Evolutionary conservation across 2,113 vertebrate genomes (phyloP).

Genomic region (Chionomys nivalis): DNA sequence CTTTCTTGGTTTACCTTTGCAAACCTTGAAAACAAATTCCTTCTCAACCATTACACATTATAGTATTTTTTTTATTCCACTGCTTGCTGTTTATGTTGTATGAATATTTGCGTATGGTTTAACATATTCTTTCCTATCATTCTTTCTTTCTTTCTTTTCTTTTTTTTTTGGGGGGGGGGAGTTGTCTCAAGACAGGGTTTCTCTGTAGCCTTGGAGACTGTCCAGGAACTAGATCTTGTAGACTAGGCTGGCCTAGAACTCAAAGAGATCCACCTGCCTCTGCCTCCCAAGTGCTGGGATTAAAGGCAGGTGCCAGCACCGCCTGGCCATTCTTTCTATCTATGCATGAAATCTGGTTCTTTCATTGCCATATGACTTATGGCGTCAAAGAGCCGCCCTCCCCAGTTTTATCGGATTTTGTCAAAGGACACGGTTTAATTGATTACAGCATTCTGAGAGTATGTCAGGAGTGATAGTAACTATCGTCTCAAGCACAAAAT

Average conservation of each 20-base stretch:
- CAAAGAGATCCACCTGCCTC: no score
- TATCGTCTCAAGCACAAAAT: not conserved
- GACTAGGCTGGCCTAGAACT: no score
- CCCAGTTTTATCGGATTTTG: not conserved
- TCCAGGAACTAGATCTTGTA: no score
- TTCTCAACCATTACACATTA: not conserved
- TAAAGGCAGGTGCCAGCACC: no score
- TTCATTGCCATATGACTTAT: not conserved
- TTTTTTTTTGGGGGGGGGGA: no score
- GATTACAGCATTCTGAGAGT: not conserved
- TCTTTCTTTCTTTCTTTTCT: no score
- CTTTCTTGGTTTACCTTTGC: not conserved
- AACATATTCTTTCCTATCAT: not conserved
- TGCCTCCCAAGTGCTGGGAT: no score
- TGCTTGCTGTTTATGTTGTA: not conserved
- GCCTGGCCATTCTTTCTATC: no score
- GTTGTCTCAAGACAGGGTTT: no score
- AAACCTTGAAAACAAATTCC: not conserved
- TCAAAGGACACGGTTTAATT: not conserved
- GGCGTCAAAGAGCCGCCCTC: not conserved
- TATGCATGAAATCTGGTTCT: not conserved
- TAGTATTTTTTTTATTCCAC: not conserved
- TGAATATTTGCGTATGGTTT: not conserved
- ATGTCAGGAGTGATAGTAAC: accelerated
- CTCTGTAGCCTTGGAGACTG: no score